A percentile compares a stretch with the other conserved stretches of the same genome.
phyloP scores from a whole-genome alignment of 2,888 invertebrate genomes.

The Hyalella azteca region DNA sequence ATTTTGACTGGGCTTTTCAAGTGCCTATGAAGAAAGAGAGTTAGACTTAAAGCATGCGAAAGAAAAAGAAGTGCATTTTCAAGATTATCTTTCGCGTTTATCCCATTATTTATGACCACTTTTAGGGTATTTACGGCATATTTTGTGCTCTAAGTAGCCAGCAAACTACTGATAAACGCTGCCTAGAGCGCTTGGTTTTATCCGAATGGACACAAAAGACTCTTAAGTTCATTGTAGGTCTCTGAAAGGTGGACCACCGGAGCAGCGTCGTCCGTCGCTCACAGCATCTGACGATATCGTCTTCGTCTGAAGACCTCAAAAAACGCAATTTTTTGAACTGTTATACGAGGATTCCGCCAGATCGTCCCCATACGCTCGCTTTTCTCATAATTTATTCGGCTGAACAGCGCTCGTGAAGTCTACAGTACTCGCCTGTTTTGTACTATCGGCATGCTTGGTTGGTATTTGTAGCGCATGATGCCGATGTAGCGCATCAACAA shows the following conservation, averaged over 20 bases:
- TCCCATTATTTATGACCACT: conserved; percentile 30
- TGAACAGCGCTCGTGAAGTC: too few relatives aligned
- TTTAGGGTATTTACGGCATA: conserved; percentile 27
- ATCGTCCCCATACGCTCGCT: too few relatives aligned
- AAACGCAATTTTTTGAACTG: too few relatives aligned
- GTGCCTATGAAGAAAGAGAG: not conserved
- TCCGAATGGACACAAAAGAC: conserved; percentile 24
- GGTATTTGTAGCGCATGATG: too few relatives aligned
- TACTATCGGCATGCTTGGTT: too few relatives aligned
- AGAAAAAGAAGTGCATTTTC: conserved; percentile 22
- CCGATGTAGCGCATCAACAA: too few relatives aligned
- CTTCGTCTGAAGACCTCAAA: too few relatives aligned
- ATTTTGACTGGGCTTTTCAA: conserved; percentile 1
- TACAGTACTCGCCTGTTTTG: too few relatives aligned
- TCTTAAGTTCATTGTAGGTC: conserved; percentile 23
- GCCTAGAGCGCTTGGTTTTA: conserved; percentile 23
- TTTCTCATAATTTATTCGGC: too few relatives aligned
- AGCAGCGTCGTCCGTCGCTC: conserved; percentile 18
- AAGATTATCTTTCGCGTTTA: conserved; percentile 16
- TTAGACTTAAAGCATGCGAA: too few relatives aligned
- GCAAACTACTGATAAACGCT: conserved; percentile 33
- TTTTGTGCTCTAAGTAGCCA: conserved; percentile 30
- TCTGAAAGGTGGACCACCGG: conserved; percentile 29
- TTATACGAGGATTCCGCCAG: too few relatives aligned
- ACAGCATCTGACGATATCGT: not conserved